Base-by-base conservation (phyloP, 2,888 invertebrate genomes). In the Gymnocheta viridis region DNA sequence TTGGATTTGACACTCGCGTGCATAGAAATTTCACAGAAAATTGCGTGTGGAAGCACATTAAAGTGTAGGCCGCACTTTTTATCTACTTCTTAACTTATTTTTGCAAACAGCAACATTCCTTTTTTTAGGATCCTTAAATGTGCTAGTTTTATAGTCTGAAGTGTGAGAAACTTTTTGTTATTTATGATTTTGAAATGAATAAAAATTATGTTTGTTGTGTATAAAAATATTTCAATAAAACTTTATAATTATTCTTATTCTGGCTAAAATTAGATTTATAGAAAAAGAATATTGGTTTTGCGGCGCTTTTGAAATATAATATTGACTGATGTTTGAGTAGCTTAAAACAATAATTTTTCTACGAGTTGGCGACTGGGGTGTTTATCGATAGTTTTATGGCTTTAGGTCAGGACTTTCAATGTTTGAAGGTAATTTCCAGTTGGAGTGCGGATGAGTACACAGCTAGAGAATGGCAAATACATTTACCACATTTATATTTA, bases 21-120 rank as follows among this genome's bases (percentile, higher is more conserved):
- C 4, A 4, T 22, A 49, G 7, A 49, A 49, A 49, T 19, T 82
- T 62, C 67, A 73, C 67, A 64, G 47, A 69, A 76, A 69, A 76
- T n/a, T 70, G 67, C 58, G 73, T 73, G 54, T 67, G 73, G 73
- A 27, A 49, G 41, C 60, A 49, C 24, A 41, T 29, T 9, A 64
- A 41, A 54, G 66, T 66, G 35, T 44, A 64, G 76, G 66, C 54
- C 76, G 56, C 17, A 44, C 22, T 41, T 22, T 47, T 49, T 54
- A 27, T 19, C 32, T 32, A 12, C 35, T 66, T 35, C 19, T 27
- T 27, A 17, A 4, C 19, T 51, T 24, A n/a, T 10, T 60, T 35
- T 51, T 54, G 27, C n/a, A n/a, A n/a, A n/a, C n/a, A n/a, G n/a
- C n/a, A n/a, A n/a, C n/a, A n/a, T n/a, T 54, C 10, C n/a, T 49